Evolutionary conservation across 2,113 vertebrate genomes (phyloP), one percentile per base, ranked within the genome.

Genomic region (Bubo blakistoni): DNA sequence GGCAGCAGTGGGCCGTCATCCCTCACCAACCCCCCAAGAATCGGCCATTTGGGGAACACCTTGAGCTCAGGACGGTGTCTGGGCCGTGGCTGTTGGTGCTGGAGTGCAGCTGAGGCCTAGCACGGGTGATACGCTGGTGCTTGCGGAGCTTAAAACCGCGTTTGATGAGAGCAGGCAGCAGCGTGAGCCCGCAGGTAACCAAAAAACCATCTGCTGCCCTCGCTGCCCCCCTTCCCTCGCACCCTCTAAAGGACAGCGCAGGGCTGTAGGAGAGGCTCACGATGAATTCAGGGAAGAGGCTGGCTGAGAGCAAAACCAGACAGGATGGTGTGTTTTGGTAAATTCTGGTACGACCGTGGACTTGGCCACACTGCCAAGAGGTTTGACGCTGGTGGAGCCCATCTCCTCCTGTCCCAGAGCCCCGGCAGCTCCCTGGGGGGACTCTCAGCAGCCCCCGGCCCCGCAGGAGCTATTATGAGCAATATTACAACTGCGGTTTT

Each of bases 11-110:
- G 38, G 38, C 3, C 2, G 11, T 10, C 46, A 30, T 11, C 40
- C 19, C 62, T 25, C 46, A 17, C 19, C 0, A 0, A 8, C 3
- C 11, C 29, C 26, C 27, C 0, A 0, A 52, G 38, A 46, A 66
- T 7, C 0, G 0, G 14, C 42, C 8, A 1, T 22, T 16, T 24
- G 30, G 27, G 38, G 47, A 61, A 18, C 2, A 1, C 19, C 16
- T 40, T 20, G 40, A 30, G 47, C 63, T 62, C 1, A 0, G 40
- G 55, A 11, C 0, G 3, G 36, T 1, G 8, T 12, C 11, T 0
- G n/a, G 38, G 34, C 38, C 36, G 36, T 1, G 2, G 27, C 21
- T 2, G 1, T 15, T 0, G 1, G 55, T 4, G 4, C 30, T 9
- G 26, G 38, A 52, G 36, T 2, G 3, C 29, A 40, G 36, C 44